A percentile compares a stretch with the other conserved stretches of the same genome.
Evolutionary conservation across 2,797 vertebrate genomes (phyloP).

Genomic region (Atherinosoma microstoma): DNA sequence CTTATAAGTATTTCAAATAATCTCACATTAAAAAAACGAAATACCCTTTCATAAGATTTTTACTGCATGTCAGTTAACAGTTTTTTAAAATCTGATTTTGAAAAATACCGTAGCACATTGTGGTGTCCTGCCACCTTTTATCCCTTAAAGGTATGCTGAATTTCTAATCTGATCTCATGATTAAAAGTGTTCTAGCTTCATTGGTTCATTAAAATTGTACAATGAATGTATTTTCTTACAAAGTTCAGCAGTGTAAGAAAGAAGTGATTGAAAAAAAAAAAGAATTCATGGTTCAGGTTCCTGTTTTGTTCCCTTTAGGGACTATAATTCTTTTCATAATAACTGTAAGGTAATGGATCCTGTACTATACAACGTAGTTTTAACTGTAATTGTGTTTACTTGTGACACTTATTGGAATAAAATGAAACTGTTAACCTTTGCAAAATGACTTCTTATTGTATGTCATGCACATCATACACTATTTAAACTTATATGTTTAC

Average conservation of each 20-base stretch:
- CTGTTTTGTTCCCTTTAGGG: background rate
- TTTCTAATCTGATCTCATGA: no score
- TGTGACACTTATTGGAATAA: no score
- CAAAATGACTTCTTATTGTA: no score
- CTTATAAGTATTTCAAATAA: background rate
- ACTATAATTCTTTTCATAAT: background rate
- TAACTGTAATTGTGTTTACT: background rate
- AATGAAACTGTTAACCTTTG: no score
- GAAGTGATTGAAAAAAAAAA: background rate
- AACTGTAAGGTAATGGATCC: background rate
- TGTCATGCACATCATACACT: no score
- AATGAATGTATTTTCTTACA: background rate
- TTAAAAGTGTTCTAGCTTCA: no score
- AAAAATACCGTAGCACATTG: background rate
- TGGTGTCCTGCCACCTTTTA: background rate
- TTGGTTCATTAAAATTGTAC: background rate
- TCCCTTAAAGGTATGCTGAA: background rate
- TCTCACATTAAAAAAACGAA: background rate
- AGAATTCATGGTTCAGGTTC: background rate
- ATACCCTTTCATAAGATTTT: conserved; percentile 9
- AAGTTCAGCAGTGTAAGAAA: background rate
- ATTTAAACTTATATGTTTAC: background rate
- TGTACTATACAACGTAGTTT: background rate
- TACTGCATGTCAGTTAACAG: background rate
- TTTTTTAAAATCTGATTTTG: background rate